Evolutionary conservation across 2,888 invertebrate species (phyloP).

Genomic region (Orthonevra nobilis): DNA sequence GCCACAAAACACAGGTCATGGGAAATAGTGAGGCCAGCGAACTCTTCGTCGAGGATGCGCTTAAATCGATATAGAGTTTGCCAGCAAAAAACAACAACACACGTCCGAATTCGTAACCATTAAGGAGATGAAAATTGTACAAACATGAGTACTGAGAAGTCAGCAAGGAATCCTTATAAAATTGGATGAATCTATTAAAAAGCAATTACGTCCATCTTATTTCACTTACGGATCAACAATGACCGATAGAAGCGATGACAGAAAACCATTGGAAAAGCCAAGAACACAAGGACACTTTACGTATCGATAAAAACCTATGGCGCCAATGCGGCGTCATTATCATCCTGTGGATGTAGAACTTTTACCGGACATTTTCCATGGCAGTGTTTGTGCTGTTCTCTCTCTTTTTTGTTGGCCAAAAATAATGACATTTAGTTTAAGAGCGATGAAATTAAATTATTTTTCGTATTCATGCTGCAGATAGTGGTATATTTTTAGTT

Average conservation of each 20-base stretch:
- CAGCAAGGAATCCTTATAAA: too few relatives aligned
- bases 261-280: not conserved
- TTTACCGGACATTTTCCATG: conserved; percentile 39
- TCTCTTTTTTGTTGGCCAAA: conserved; percentile 52
- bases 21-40: conserved; percentile 10
- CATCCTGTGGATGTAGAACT: conserved; percentile 40
- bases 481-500: conserved; percentile 52
- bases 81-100: not conserved
- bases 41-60: not conserved
- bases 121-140: conserved; percentile 41
- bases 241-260: conserved; percentile 33
- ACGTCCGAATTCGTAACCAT: conserved; percentile 20
- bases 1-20: conserved; percentile 41
- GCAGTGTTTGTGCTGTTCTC: not conserved
- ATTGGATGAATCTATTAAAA: conserved; percentile 42
- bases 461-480: conserved; percentile 44
- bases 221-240: conserved; percentile 56
- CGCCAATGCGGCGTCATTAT: conserved; percentile 35
- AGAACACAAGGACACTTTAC: too few relatives aligned
- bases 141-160: too few relatives aligned
- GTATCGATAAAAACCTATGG: conserved; percentile 59
- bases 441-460: conserved; percentile 51
- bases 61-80: not conserved
- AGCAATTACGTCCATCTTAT: conserved; percentile 48
- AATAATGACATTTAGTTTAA: conserved; percentile 53